Conservation (phyloP, 2,797 vertebrate genomes). For the Hyperoplus lanceolatus region DNA sequence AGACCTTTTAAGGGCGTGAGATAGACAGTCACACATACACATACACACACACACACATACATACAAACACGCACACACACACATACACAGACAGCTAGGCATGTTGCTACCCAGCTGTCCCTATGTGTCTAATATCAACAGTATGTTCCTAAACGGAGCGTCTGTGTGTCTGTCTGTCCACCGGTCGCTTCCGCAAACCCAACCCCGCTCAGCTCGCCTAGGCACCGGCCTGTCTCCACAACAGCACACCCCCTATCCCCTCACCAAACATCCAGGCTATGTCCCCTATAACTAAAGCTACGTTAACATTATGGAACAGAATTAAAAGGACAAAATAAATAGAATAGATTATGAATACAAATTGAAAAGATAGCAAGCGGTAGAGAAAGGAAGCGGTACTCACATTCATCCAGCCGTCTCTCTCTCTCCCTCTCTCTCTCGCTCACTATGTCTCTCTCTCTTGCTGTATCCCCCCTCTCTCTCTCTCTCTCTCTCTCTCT, state of each 20-base stretch:
- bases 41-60: slow-evolving; percentile 26
- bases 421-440: slow-evolving; percentile 51
- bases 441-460: slow-evolving; percentile 47
- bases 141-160: slow-evolving; percentile 26
- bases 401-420: slow-evolving; percentile 76
- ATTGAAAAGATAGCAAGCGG: background rate
- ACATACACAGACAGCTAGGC: slow-evolving; percentile 2
- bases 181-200: slow-evolving; percentile 81
- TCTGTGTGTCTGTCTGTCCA: slow-evolving; percentile 57
- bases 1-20: slow-evolving; percentile 1
- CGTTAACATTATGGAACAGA: background rate
- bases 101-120: slow-evolving; percentile 34
- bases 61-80: slow-evolving; percentile 4
- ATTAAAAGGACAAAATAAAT: slow-evolving; percentile 1
- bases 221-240: slow-evolving; percentile 49
- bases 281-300: background rate
- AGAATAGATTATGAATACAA: too few species aligned
- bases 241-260: background rate
- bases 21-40: slow-evolving; percentile 5
- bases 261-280: slow-evolving; percentile 1
- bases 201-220: slow-evolving; percentile 52
- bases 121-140: slow-evolving; percentile 5
- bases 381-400: slow-evolving; percentile 62
- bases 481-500: slow-evolving; percentile 14
- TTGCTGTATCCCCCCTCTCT: slow-evolving; percentile 11